Percentiles rank a stretch among this genome's conserved stretches.
Evolutionary conservation across 2,888 invertebrate species (phyloP).

Genomic region (Limnephilus lunatus): DNA sequence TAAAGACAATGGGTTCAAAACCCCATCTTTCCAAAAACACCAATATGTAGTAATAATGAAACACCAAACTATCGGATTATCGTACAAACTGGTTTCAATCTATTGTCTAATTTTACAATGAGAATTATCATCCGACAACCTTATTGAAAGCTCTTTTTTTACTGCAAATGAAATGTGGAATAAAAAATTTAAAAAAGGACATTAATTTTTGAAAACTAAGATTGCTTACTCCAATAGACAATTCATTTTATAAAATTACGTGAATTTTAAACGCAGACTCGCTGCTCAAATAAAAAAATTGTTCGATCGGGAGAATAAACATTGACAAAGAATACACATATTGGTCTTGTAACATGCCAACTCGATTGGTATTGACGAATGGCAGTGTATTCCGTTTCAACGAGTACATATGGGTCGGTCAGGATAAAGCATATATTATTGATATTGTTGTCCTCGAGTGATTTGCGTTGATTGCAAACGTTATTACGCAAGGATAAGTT

Average conservation of each 20-base stretch:
- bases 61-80: conserved; percentile 17
- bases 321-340: background rate
- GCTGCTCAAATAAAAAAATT: background rate
- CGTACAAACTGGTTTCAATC: conserved; percentile 30
- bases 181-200: background rate
- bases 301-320: background rate
- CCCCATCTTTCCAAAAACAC: conserved; percentile 30
- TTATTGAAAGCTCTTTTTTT: conserved; percentile 7
- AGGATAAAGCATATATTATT: conserved; percentile 7
- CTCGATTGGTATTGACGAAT: background rate
- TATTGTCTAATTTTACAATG: conserved; percentile 35
- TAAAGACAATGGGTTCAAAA: conserved; percentile 43
- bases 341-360: background rate
- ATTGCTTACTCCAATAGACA: background rate
- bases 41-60: conserved; percentile 22
- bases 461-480: conserved; percentile 21
- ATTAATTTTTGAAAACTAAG: background rate
- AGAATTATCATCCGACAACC: conserved; percentile 10
- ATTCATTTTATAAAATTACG: background rate
- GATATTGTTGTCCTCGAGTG: conserved; percentile 25
- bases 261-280: background rate
- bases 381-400: background rate
- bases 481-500: background rate
- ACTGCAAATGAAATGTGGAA: conserved; percentile 17
- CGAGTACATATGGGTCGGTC: background rate